A percentile compares a stretch with the other conserved stretches of the same genome.
Conservation (phyloP, 2,888 invertebrate genomes). For the Rhaphigaster nebulosa region DNA sequence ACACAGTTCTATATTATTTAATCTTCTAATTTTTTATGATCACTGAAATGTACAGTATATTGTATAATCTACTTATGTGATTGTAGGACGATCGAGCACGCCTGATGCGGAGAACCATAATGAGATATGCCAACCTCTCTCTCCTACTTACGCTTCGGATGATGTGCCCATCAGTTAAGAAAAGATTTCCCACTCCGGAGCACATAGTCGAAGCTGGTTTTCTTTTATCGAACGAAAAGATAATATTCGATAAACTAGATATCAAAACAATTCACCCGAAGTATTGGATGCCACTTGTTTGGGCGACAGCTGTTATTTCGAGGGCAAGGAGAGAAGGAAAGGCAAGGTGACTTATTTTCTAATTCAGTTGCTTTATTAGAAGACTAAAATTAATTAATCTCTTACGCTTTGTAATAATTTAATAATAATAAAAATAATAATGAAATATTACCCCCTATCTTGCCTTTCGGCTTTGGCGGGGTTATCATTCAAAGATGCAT, state of each 20-base stretch:
- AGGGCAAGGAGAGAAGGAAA: conserved; percentile 67
- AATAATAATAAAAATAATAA: too few relatives aligned
- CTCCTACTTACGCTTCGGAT: conserved; percentile 67
- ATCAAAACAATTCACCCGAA: conserved; percentile 67
- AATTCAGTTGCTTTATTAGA: too few relatives aligned
- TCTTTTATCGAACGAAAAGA: conserved; percentile 67
- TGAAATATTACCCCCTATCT: too few relatives aligned
- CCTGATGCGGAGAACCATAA: conserved; percentile 68
- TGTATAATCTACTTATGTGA: not conserved
- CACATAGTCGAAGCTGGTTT: conserved; percentile 69
- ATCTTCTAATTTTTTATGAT: too few relatives aligned
- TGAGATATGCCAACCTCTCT: conserved; percentile 68
- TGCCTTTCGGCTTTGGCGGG: too few relatives aligned
- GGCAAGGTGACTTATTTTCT: conserved; percentile 57
- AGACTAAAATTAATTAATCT: too few relatives aligned
- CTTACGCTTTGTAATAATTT: too few relatives aligned
- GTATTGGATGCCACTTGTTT: conserved; percentile 68
- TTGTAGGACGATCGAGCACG: conserved; percentile 67
- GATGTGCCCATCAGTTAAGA: conserved; percentile 68
- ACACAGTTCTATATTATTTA: too few relatives aligned
- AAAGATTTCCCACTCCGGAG: conserved; percentile 68
- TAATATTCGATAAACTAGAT: conserved; percentile 67
- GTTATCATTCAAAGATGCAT: too few relatives aligned
- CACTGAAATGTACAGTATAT: not conserved
- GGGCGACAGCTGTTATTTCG: conserved; percentile 67